Evolutionary conservation across 2,113 vertebrate genomes (phyloP), one percentile per base, ranked within the genome.

Genomic region (Silurus asotus): DNA sequence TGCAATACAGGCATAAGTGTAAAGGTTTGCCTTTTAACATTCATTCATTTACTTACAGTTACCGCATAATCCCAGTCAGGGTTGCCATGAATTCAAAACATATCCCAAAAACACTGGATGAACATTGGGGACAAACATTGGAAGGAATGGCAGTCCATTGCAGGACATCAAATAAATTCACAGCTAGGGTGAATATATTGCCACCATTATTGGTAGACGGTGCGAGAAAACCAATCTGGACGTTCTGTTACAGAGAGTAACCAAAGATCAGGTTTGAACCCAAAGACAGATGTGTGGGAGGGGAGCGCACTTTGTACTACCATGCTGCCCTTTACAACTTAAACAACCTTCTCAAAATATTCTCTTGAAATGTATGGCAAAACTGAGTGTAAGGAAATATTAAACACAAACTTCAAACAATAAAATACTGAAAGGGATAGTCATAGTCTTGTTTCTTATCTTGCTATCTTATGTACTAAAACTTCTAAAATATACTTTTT

Each of bases 401-500:
- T 49, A 80, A 78, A 88, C 53, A 87, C 77, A 90, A 65, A 85
- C 78, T 88, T 81, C 86, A 77, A 86, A 80, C 56, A 90, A 86
- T 53, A 87, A 85, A 92, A 93, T 89, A 87, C 87, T 91, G 67
- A 87, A 75, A 89, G 61, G 77, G 69, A 81, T 88, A 37, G 14
- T 72, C 2, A 48, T 86, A 83, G 51, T 81, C n/a, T 82, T 64
- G n/a, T 81, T 70, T 59, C 81, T 51, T n/a, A 28, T 80, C 74
- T 82, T 19, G 61, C 79, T 87, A 87, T 56, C 28, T 49, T n/a
- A 25, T 59, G 8, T 62, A 23, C 65, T 76, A 72, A 6, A 67
- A 51, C 93, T 92, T 93, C 88, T 89, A 92, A 89, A 94, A 91
- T 77, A 61, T 92, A 91, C 69, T 51, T 14, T 76, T 79, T 67